phyloP scores from a whole-genome alignment of 2,113 vertebrate genomes.

The Nannospalax galili region DNA sequence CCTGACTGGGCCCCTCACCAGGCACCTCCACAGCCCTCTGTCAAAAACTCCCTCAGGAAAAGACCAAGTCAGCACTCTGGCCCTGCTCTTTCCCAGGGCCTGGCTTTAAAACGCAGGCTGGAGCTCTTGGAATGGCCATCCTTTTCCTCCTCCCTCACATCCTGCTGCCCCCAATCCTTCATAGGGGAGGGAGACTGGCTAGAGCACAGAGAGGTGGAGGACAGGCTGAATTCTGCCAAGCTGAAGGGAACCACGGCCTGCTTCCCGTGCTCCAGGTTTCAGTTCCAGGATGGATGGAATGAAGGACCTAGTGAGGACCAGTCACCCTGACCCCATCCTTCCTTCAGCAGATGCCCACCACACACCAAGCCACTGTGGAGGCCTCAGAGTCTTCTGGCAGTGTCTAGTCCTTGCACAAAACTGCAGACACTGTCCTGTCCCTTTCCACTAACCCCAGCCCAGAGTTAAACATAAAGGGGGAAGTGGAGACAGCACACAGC shows the following conservation, averaged over 20 bases:
- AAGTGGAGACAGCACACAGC: background rate
- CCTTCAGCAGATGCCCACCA: background rate
- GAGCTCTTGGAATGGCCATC: background rate
- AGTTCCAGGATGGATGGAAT: slow-evolving; percentile 3
- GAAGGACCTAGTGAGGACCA: background rate
- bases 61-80: slow-evolving; percentile 56
- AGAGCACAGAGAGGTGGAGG: background rate
- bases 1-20: slow-evolving; percentile 25
- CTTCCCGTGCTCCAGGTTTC: background rate
- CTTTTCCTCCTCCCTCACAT: background rate
- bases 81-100: background rate
- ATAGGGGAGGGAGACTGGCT: background rate
- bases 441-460: background rate
- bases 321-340: background rate
- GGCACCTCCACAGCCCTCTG: background rate
- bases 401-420: background rate
- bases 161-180: background rate
- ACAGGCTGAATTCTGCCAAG: background rate
- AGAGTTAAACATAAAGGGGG: background rate
- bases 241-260: background rate
- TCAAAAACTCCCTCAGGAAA: background rate
- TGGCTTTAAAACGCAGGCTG: slow-evolving; percentile 18
- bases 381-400: background rate
- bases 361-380: background rate
- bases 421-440: background rate